A percentile compares a stretch with the other conserved stretches of the same genome.
These are phyloP conservation scores for Branchinecta lindahli DNA, from an alignment of 1,140 invertebrate genomes.

Conservation along the genomic window DNA sequence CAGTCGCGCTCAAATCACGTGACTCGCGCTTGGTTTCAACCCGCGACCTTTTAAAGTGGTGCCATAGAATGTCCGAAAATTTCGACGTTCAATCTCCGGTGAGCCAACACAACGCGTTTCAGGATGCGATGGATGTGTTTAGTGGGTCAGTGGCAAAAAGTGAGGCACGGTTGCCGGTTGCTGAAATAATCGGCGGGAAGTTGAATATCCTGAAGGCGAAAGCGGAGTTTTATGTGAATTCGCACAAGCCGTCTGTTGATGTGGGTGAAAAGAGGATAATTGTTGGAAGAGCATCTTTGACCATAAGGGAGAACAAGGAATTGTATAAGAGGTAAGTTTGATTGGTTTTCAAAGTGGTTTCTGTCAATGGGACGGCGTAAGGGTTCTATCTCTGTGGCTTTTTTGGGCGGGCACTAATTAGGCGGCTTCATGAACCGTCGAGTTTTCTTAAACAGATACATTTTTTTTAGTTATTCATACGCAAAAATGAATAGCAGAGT, in stretches of 20 bases:
- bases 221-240: slow-evolving; percentile 58
- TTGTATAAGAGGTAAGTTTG: too few species aligned
- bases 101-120: slow-evolving; percentile 57
- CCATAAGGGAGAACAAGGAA: slow-evolving; percentile 10
- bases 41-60: slow-evolving; percentile 87
- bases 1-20: not conserved
- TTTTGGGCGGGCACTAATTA: too few species aligned
- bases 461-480: not conserved
- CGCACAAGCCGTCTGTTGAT: slow-evolving; percentile 58
- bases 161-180: slow-evolving; percentile 41
- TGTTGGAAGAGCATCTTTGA: slow-evolving; percentile 29
- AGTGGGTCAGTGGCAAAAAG: slow-evolving; percentile 51
- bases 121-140: slow-evolving; percentile 84
- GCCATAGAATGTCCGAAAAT: slow-evolving; percentile 51
- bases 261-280: slow-evolving; percentile 20
- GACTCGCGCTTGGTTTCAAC: slow-evolving; percentile 31
- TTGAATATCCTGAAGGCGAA: slow-evolving; percentile 67
- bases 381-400: not conserved
- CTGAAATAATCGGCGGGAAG: slow-evolving; percentile 56
- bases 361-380: not conserved
- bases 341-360: too few species aligned
- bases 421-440: too few species aligned
- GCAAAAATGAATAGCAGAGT: not conserved
- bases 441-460: too few species aligned
- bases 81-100: slow-evolving; percentile 57